A percentile compares a stretch with the other conserved stretches of the same genome.
Conservation (phyloP, 1,140 invertebrate species). For the Limonius californicus region DNA sequence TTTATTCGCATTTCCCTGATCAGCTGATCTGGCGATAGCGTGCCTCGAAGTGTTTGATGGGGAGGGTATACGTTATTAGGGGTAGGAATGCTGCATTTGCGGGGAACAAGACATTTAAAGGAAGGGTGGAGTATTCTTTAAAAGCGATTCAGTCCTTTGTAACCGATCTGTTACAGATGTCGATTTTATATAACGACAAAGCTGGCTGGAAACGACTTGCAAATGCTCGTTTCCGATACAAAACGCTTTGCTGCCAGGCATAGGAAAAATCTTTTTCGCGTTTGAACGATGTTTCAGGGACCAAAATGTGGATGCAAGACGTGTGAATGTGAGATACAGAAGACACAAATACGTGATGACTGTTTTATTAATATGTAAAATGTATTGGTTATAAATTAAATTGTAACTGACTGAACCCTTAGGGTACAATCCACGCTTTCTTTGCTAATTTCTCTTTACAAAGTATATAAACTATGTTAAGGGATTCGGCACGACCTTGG, state of each 20-base stretch:
- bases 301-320: no score
- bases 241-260: neutral
- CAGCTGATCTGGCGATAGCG: neutral
- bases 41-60: slow-evolving; percentile 5
- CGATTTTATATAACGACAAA: slow-evolving; percentile 10
- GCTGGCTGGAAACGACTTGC: neutral
- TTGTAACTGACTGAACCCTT: no score
- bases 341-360: no score
- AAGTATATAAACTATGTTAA: no score
- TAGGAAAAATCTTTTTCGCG: no score
- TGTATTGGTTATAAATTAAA: no score
- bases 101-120: slow-evolving; percentile 12
- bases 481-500: no score
- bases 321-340: no score
- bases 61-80: neutral
- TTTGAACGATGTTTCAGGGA: no score
- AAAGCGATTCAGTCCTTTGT: slow-evolving; percentile 8
- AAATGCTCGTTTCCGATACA: neutral
- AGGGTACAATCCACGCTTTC: no score
- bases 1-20: neutral
- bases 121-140: slow-evolving; percentile 11
- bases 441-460: no score
- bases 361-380: no score
- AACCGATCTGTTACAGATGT: slow-evolving; percentile 13
- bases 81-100: neutral